Evolutionary conservation across 2,888 invertebrate species (phyloP).

Genomic region (Caenorhabditis sp.): DNA sequence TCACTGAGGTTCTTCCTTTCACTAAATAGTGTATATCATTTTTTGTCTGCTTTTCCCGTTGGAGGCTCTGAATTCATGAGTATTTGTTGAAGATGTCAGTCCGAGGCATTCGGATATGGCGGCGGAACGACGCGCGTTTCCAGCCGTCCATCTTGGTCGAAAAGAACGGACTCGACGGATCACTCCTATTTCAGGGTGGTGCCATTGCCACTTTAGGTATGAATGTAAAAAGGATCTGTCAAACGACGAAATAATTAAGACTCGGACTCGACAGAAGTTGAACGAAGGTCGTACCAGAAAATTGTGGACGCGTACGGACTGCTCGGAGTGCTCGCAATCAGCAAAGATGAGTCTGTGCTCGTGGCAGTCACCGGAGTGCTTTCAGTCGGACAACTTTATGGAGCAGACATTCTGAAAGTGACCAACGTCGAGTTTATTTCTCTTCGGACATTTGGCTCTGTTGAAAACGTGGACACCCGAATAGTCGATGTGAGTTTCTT

Average conservation of each 20-base stretch:
- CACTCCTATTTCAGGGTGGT: slow-evolving; percentile 73
- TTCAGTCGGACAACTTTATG: slow-evolving; percentile 94
- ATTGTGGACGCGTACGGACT: slow-evolving; percentile 95
- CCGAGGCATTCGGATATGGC: slow-evolving; percentile 74
- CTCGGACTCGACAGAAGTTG: slow-evolving; percentile 89
- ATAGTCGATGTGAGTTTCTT: slow-evolving; percentile 70
- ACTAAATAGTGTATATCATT: slow-evolving; percentile 25
- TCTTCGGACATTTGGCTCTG: slow-evolving; percentile 63
- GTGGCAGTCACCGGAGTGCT: slow-evolving; percentile 95
- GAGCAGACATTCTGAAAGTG: slow-evolving; percentile 89
- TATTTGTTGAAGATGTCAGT: slow-evolving; percentile 67
- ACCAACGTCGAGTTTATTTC: slow-evolving; percentile 76
- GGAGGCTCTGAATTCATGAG: no score
- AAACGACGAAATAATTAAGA: slow-evolving; percentile 81
- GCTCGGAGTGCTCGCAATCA: slow-evolving; percentile 89
- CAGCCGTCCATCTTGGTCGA: slow-evolving; percentile 71
- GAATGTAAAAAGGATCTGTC: no score
- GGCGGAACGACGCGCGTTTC: slow-evolving; percentile 63
- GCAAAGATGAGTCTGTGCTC: slow-evolving; percentile 86
- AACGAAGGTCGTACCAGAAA: slow-evolving; percentile 91
- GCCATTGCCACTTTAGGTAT: slow-evolving; percentile 70
- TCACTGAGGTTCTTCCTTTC: slow-evolving; percentile 44
- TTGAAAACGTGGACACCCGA: slow-evolving; percentile 68
- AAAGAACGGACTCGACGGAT: slow-evolving; percentile 64
- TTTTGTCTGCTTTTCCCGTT: slow-evolving; percentile 14